phyloP scores from a whole-genome alignment of 2,888 invertebrate genomes.

The Dendrolimus houi region DNA sequence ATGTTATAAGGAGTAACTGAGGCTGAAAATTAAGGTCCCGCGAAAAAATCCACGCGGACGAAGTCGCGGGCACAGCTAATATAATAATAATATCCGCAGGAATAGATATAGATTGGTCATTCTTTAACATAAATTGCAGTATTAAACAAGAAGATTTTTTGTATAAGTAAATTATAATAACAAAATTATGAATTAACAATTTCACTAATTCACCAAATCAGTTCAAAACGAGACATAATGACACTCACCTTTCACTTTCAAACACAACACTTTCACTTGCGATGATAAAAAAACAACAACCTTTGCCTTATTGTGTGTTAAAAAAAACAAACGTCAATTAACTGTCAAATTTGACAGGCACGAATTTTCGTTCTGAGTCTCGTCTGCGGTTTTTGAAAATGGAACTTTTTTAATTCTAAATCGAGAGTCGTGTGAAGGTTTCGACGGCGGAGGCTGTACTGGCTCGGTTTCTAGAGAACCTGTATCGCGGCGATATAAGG shows the following conservation, averaged over 20 bases:
- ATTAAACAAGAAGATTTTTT: background rate
- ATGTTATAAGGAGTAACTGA: too few relatives aligned
- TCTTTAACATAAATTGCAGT: too few relatives aligned
- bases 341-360: background rate
- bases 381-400: conserved; percentile 4
- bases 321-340: conserved; percentile 2
- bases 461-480: conserved; percentile 52
- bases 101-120: too few relatives aligned
- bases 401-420: background rate
- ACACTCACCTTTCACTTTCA: background rate
- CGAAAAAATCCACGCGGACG: background rate
- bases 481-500: conserved; percentile 28
- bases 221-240: background rate
- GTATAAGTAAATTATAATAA: background rate
- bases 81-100: background rate
- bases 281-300: background rate
- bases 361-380: background rate
- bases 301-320: conserved; percentile 12
- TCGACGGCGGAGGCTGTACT: conserved; percentile 25
- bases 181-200: background rate
- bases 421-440: background rate
- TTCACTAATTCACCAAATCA: background rate
- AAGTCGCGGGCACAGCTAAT: background rate
- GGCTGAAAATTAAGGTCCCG: too few relatives aligned
- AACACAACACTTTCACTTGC: conserved; percentile 8